Evolutionary conservation across 2,888 invertebrate species (phyloP), one percentile per base, ranked within the genome.

Genomic region (Lithophane leautieri): DNA sequence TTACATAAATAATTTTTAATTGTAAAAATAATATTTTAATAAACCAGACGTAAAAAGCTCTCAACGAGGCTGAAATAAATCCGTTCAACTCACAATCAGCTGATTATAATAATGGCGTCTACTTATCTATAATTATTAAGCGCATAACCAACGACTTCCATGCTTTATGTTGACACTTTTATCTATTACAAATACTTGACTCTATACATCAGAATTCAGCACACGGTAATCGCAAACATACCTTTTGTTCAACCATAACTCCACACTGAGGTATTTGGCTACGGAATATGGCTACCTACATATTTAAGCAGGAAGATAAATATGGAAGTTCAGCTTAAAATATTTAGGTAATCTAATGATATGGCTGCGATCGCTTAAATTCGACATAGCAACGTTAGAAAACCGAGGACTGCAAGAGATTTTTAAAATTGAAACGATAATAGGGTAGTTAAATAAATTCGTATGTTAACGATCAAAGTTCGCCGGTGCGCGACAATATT

Each of bases 301-400:
- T 60, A 76, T 75, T 83, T 73, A 85, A 85, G 82, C 86, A 79
- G 89, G 89, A 90, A 89, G 89, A 89, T 88, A 79, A 79, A 52
- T 67, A 73, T 80, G 86, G 89, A 90, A 91, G 89, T 86, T 88
- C 82, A 88, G 90, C 90, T 91, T 91, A 89, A 91, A 81, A 88
- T 84, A 88, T 90, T 89, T 91, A 91, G 85, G 86, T 89, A 84
- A 86, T 89, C 93, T 94, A 94, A 91, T 93, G 94, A 94, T 93
- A 94, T 93, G 94, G 91, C 89, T 92, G 92, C 89, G 92, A 92
- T 92, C 89, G 89, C 90, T 88, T 91, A 93, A 91, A 92, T 91
- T 92, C 91, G 90, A 91, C 77, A 81, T 90, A 89, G 91, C 87
- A 88, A 87, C 82, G 74, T 76, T 83, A 68, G 67, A 76, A 81